Evolutionary conservation across 2,797 vertebrate genomes (phyloP), one percentile per base, ranked within the genome.

Genomic region (Lerista edwardsae): DNA sequence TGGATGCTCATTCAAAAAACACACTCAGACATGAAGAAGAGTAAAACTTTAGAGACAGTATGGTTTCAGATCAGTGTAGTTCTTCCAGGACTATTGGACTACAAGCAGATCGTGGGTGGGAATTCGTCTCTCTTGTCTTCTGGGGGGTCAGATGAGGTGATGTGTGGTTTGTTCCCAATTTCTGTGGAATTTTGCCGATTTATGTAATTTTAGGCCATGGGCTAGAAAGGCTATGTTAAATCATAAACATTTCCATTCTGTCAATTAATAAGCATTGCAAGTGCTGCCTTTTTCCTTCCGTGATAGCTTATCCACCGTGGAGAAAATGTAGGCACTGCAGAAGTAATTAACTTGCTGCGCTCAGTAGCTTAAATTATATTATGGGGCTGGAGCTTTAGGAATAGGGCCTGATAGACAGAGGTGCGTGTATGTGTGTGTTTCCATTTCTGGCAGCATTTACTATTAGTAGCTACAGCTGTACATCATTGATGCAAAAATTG

Each of bases 401-500:
- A 59, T 67, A 67, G 72, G 19, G 86, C 74, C 83, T 64, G 81
- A 73, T 41, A 92, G 91, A 91, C 34, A 44, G 11, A n/a, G n/a
- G 41, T 44, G 41, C 8, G 41, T 44, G 4, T 44, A 8, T 55
- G 15, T 17, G 51, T 55, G 51, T 55, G 12, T 64, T 71, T 55
- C 31, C 39, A 36, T 82, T 36, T 75, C 61, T 14, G 57, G 34
- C 92, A 80, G 86, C 86, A 82, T 88, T 90, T 89, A 87, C 23
- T 86, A 84, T 81, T 90, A 87, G 90, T 80, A 93, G 89, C 84
- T 76, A 89, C 89, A 93, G 90, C 87, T 94, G 90, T 89, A 92
- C 89, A 88, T 80, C 71, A 55, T 29, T 83, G 86, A 79, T 91
- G 77, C 73, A 85, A 79, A 82, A 62, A 80, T 57, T 87, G 82